Evolutionary conservation across 2,797 vertebrate genomes (phyloP), one percentile per base, ranked within the genome.

Genomic region (Pogoniulus pusillus): DNA sequence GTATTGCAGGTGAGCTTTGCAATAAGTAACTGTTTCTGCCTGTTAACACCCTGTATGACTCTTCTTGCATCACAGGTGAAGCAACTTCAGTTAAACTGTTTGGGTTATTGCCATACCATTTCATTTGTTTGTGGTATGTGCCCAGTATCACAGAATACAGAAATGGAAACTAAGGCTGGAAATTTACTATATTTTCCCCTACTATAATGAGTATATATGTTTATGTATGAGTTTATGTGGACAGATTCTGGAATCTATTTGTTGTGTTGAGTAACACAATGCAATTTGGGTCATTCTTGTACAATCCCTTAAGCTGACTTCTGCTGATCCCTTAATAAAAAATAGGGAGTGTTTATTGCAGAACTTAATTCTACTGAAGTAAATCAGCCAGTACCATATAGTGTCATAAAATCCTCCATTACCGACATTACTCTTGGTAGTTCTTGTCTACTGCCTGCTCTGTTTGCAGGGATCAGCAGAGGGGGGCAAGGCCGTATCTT

Each of bases 1-100:
- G 72, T 77, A 29, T 91, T 87, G 53, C 80, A 90, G 57, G 64
- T 87, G 72, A 74, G 22, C 85, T 89, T 84, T 66, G 77, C 89
- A 93, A 51, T 83, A 73, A 92, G 75, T 77, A 82, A 82, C 70
- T 64, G 49, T 85, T 85, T 74, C 80, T 79, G 45, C 66, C 69
- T 88, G 4, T 91, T 94, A 94, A 70, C 34, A 41, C 54, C 29
- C 16, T 54, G 7, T 65, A 20, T 86, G 14, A 16, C 85, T 85
- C 55, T 85, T 79, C 55, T 73, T 77, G n/a, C 14, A 35, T 63
- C 54, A 63, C 43, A 62, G 26, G n/a, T 89, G 89, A 92, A 57
- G 45, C 79, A 55, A 71, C 37, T 54, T 77, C 59, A 1, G 65
- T 69, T 2, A 16, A 51, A 34, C 64, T 22, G 12, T 35, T 7